phyloP scores from a whole-genome alignment of 2,888 invertebrate species.

The Frankliniella intonsa region DNA sequence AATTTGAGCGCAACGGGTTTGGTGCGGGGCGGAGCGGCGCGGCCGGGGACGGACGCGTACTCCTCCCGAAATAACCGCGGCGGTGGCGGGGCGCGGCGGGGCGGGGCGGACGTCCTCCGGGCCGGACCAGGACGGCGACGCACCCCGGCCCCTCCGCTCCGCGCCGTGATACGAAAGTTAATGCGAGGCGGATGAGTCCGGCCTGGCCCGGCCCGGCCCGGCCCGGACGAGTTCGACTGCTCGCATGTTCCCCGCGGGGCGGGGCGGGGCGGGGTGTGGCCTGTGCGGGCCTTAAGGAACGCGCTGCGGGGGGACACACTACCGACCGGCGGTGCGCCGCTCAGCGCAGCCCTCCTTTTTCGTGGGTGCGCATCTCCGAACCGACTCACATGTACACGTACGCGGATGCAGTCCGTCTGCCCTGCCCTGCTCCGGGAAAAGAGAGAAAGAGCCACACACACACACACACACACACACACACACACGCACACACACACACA shows the following conservation, averaged over 20 bases:
- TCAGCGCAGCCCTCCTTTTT: background rate
- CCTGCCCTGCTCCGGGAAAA: too few relatives aligned
- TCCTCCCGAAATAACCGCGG: too few relatives aligned
- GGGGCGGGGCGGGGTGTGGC: background rate
- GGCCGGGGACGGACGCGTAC: background rate
- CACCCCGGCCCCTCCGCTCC: too few relatives aligned
- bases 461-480: background rate
- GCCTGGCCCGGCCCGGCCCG: background rate
- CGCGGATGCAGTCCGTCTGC: too few relatives aligned
- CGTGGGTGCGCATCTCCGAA: background rate
- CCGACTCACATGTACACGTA: background rate
- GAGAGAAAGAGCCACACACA: background rate
- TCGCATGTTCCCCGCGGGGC: background rate
- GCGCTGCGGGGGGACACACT: background rate
- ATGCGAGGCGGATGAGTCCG: background rate
- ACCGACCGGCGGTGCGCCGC: background rate
- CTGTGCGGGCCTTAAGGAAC: background rate
- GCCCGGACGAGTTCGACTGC: background rate
- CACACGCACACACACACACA: background rate
- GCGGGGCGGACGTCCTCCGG: too few relatives aligned
- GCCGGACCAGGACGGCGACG: too few relatives aligned
- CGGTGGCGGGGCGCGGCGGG: too few relatives aligned
- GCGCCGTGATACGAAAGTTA: conserved; percentile 20
- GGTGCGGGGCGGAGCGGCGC: background rate
- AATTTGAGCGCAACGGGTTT: too few relatives aligned